Evolutionary conservation across 2,113 vertebrate species (phyloP).

Genomic region (Rhabdornis inornatus): DNA sequence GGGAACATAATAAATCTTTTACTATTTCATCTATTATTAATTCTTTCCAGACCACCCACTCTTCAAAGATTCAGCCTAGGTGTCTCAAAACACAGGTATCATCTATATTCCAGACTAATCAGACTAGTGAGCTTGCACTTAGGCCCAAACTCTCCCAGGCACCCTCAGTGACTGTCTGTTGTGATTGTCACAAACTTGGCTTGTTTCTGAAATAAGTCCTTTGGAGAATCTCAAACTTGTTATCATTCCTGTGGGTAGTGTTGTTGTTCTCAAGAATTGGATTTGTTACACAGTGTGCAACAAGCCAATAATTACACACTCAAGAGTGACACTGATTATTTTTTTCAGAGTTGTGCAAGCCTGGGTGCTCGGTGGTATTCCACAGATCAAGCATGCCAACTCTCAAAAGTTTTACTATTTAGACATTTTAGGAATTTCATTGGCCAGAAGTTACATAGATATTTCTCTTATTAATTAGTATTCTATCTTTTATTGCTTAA

Average conservation of each 20-base stretch:
- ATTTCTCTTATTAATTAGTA: background rate
- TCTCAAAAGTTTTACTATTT: background rate
- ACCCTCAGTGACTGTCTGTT: background rate
- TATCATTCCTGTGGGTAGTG: background rate
- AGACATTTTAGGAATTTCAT: background rate
- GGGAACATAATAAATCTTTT: background rate
- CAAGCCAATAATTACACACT: background rate
- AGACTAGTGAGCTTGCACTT: background rate
- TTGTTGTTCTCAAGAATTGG: background rate
- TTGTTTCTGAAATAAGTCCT: background rate
- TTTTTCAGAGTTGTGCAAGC: background rate
- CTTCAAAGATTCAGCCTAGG: background rate
- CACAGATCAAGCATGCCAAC: accelerated
- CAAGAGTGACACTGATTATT: background rate
- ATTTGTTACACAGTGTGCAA: background rate
- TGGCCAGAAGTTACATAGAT: background rate
- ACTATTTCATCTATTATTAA: background rate
- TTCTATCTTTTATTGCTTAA: background rate
- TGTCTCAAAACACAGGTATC: background rate
- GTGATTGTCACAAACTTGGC: background rate
- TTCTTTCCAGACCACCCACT: background rate
- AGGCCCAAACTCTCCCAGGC: background rate
- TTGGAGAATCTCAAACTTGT: background rate
- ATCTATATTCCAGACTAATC: background rate
- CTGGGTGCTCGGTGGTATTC: accelerated